Conservation (phyloP, 2,113 vertebrate genomes). For the Neotoma lepida region DNA sequence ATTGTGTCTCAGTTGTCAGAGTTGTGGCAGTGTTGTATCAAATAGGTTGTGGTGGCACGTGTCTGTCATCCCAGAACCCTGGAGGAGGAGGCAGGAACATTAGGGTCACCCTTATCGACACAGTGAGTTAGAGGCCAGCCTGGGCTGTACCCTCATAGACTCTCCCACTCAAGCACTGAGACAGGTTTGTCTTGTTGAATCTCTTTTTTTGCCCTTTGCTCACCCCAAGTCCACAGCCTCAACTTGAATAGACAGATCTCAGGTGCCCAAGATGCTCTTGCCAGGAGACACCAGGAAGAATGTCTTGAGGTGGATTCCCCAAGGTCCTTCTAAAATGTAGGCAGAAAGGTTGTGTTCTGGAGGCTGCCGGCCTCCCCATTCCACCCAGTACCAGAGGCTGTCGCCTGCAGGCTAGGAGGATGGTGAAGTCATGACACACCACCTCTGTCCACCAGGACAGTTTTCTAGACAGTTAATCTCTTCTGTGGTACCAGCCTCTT, state of each 20-base stretch:
- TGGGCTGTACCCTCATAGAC: background rate
- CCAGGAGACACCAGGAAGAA: background rate
- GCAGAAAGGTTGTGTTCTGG: background rate
- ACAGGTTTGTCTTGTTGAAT: background rate
- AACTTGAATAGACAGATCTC: background rate
- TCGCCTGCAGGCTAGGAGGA: background rate
- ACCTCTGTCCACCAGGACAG: background rate
- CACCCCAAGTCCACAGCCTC: fast-evolving
- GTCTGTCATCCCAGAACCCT: background rate
- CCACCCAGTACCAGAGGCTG: background rate
- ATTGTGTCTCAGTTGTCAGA: background rate
- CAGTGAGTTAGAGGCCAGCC: background rate
- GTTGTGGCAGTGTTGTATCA: no score
- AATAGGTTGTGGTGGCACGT: background rate
- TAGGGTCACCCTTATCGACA: background rate
- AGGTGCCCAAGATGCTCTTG: background rate
- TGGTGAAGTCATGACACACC: no score
- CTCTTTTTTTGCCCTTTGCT: background rate
- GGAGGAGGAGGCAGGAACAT: background rate
- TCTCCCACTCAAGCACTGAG: background rate
- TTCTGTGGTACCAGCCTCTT: background rate
- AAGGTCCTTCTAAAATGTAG: background rate
- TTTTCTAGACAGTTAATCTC: background rate
- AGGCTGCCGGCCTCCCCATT: no score
- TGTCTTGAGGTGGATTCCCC: background rate